Evolutionary conservation across 1,140 invertebrate species (phyloP).

Genomic region (Oedothorax gibbosus): DNA sequence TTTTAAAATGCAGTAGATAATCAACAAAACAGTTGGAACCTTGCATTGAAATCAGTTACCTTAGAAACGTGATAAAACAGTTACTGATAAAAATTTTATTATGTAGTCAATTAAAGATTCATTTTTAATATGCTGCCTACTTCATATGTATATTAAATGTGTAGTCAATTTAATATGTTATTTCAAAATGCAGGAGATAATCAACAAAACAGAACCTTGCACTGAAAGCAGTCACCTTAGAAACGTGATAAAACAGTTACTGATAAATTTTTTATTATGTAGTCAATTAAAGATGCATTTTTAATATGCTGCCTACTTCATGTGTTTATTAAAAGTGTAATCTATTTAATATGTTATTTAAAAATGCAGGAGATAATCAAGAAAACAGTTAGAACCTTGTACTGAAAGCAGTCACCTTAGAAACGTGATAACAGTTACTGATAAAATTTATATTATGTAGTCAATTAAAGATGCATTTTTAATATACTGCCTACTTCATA

Average conservation of each 20-base stretch:
- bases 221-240: background rate
- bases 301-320: too few species aligned
- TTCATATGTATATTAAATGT: too few species aligned
- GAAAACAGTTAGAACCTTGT: slow-evolving; percentile 3
- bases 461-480: too few species aligned
- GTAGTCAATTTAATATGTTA: too few species aligned
- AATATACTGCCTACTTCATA: too few species aligned
- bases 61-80: background rate
- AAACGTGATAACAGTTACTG: background rate
- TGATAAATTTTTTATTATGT: background rate
- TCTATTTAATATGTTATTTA: too few species aligned
- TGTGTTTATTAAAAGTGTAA: too few species aligned
- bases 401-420: background rate
- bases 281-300: too few species aligned
- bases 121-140: too few species aligned
- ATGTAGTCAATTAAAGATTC: too few species aligned
- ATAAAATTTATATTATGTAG: background rate
- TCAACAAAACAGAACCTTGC: background rate
- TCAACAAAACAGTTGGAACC: slow-evolving; percentile 15
- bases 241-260: background rate
- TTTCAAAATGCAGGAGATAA: slow-evolving; percentile 12
- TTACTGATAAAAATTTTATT: background rate
- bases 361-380: slow-evolving; percentile 19
- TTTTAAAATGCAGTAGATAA: slow-evolving; percentile 14
- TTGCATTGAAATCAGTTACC: background rate